These are phyloP conservation scores for Chaunax sp. DNA, from an alignment of 2,797 vertebrate species.

Conservation along the genomic window DNA sequence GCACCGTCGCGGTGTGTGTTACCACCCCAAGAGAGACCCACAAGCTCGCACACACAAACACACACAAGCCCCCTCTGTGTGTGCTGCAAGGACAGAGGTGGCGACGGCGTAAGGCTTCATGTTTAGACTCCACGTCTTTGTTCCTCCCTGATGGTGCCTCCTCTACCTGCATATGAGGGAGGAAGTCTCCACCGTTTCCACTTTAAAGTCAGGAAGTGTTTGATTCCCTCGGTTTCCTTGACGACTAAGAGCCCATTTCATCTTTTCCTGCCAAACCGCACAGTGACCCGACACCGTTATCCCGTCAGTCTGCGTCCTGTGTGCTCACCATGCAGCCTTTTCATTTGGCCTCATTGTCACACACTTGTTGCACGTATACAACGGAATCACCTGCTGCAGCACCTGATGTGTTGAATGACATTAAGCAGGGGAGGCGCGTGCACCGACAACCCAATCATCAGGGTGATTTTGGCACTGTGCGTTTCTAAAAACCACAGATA, in stretches of 20 bases:
- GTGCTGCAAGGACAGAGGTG: slow-evolving; percentile 39
- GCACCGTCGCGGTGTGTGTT: slow-evolving; percentile 71
- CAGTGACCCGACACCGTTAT: slow-evolving; percentile 62
- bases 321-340: slow-evolving; percentile 7
- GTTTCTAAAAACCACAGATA: too few species aligned
- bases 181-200: slow-evolving; percentile 83
- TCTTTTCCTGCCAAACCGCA: slow-evolving; percentile 53
- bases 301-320: slow-evolving; percentile 21
- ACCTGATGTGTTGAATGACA: slow-evolving; percentile 26
- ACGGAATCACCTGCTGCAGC: slow-evolving; percentile 67
- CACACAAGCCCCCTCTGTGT: slow-evolving; percentile 50
- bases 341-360: slow-evolving; percentile 53
- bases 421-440: background rate
- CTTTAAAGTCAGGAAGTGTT: slow-evolving; percentile 82
- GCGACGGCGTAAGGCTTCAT: slow-evolving; percentile 56
- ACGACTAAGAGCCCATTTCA: slow-evolving; percentile 70
- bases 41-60: slow-evolving; percentile 25
- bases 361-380: slow-evolving; percentile 70
- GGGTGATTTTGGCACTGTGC: too few species aligned
- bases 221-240: slow-evolving; percentile 72
- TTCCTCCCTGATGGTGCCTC: slow-evolving; percentile 83
- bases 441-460: too few species aligned
- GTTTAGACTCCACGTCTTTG: slow-evolving; percentile 87
- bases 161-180: slow-evolving; percentile 88
- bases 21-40: slow-evolving; percentile 74